These are phyloP conservation scores for Heptranchias perlo DNA, from an alignment of 2,113 vertebrate genomes.

Conservation along the genomic window DNA sequence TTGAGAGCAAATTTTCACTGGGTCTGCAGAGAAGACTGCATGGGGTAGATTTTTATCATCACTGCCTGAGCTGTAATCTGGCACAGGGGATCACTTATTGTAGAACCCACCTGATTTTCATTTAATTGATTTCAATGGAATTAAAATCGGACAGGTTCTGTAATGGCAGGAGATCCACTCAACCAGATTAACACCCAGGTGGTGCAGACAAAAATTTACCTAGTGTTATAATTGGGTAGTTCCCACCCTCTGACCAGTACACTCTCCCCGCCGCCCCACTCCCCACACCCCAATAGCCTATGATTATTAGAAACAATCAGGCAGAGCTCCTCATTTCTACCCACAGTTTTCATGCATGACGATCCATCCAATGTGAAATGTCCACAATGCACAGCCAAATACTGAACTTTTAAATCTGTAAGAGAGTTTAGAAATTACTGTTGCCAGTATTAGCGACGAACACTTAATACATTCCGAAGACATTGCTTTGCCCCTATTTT, in stretches of 20 bases:
- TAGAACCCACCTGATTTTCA: not conserved
- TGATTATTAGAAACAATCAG: not conserved
- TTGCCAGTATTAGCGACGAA: too few relatives aligned
- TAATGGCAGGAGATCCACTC: not conserved
- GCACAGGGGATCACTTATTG: not conserved
- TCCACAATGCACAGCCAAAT: too few relatives aligned
- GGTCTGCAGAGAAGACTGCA: not conserved
- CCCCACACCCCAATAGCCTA: not conserved
- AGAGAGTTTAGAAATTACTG: too few relatives aligned
- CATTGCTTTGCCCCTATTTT: too few relatives aligned
- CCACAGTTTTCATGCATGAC: not conserved
- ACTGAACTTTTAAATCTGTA: too few relatives aligned
- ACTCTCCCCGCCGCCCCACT: too few relatives aligned
- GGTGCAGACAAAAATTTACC: not conserved
- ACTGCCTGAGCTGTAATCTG: not conserved
- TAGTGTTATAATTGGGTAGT: not conserved
- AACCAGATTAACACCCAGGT: not conserved
- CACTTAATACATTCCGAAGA: too few relatives aligned
- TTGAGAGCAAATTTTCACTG: not conserved
- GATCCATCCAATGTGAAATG: not conserved
- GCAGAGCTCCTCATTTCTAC: not conserved
- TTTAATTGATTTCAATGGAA: not conserved
- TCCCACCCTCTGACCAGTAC: too few relatives aligned
- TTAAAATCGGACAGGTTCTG: not conserved
- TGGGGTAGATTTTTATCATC: not conserved